Evolutionary conservation across 1,140 invertebrate species (phyloP), one percentile per base, ranked within the genome.

Genomic region (Aphaenogaster floridana): DNA sequence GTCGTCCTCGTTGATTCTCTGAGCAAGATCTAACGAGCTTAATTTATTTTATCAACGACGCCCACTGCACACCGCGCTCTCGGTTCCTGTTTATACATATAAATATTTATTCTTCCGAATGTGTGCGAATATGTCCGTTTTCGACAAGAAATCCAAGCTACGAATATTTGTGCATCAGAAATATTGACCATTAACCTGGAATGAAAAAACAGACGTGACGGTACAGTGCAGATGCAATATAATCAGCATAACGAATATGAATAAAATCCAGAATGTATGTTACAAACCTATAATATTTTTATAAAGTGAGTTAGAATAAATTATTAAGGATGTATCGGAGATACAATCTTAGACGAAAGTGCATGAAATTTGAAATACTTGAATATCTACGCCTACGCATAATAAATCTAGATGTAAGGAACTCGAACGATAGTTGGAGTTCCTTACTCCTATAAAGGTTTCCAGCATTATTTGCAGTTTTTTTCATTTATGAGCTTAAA

Each of bases 11-110:
- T 76, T 84, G 80, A 84, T 84, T 84, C 80, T 71, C 69, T 74
- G 69, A 61, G 80, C 69, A 76, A 84, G 80, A 84, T 84, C 80
- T 76, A 84, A 84, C 69, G 69, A 84, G 80, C 80, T 84, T 84
- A 84, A 84, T 76, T 84, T 84, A 84, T 84, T 84, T 84, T 84
- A 84, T 71, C 80, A 74, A n/a, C 69, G 80, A 36, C 28, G 17
- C 80, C 15, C 80, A 13, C 28, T 42, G 54, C 66, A 48, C 45
- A 11, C 11, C 36, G 28, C 59, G 48, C 34, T 36, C 34, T 54
- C n/a, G 11, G 21, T 59, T 83, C n/a, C 11, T 11, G 42, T 39
- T 84, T 84, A 74, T 48, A 84, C 54, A 48, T 61, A 61, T 84
- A 84, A 84, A 84, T 84, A 84, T 84, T 84, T 74, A 69, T 71